phyloP scores from a whole-genome alignment of 2,113 vertebrate species.

The Sigmodon hispidus region DNA sequence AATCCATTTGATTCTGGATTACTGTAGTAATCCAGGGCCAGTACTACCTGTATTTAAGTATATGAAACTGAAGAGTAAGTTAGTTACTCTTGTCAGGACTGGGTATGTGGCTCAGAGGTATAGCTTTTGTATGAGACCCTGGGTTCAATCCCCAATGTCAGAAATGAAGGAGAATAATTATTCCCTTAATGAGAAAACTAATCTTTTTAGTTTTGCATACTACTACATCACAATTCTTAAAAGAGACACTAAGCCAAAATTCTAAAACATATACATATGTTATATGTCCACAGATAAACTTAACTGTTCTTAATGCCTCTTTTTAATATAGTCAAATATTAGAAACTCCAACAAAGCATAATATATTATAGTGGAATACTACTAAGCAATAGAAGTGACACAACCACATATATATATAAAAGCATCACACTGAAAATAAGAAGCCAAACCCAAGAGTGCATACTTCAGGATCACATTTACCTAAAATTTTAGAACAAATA shows the following conservation, averaged over 20 bases:
- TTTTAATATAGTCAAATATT: not conserved
- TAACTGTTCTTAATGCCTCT: conserved; percentile 25
- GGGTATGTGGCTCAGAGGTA: not conserved
- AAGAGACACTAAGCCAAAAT: not conserved
- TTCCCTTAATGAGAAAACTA: not conserved
- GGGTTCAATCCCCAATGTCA: not conserved
- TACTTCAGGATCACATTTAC: conserved; percentile 27
- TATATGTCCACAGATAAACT: not conserved
- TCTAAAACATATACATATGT: conserved; percentile 5
- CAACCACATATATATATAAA: not conserved
- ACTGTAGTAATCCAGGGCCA: not conserved
- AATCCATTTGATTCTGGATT: conserved; percentile 33
- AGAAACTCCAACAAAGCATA: conserved; percentile 42
- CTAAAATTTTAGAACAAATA: conserved; percentile 35
- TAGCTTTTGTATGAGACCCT: not conserved
- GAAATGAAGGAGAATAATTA: not conserved
- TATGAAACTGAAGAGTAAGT: conserved; percentile 29
- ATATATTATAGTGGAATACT: not conserved
- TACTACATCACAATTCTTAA: conserved; percentile 10
- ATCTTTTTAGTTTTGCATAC: conserved; percentile 12
- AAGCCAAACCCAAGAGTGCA: not conserved
- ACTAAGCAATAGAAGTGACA: not conserved
- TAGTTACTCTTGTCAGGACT: not conserved
- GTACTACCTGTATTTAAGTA: conserved; percentile 34
- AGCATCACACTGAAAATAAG: conserved; percentile 19